Evolutionary conservation across 2,113 vertebrate species (phyloP).

Genomic region (Chaetodon trifascialis): DNA sequence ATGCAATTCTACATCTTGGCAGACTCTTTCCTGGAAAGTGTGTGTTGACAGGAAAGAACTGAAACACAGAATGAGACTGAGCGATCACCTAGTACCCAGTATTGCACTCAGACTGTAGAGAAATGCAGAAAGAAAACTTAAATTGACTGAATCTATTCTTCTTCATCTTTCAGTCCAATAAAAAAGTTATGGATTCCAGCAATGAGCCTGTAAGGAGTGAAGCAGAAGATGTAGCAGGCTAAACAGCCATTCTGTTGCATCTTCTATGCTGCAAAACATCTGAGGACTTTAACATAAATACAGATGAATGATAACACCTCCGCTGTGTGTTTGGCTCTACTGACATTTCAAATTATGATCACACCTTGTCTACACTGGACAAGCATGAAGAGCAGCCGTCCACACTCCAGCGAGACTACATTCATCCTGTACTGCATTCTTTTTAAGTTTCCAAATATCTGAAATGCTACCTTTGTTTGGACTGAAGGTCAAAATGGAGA

Average conservation of each 20-base stretch:
- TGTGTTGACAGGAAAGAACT: slow-evolving; percentile 1
- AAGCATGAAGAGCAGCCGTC: too few relatives aligned
- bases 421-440: too few relatives aligned
- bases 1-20: background rate
- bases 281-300: background rate
- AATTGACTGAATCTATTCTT: background rate
- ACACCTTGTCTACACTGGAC: background rate
- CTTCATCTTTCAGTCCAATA: background rate
- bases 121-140: background rate
- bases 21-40: background rate
- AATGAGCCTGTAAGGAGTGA: background rate
- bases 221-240: background rate
- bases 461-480: too few relatives aligned
- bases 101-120: background rate
- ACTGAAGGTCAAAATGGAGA: too few relatives aligned
- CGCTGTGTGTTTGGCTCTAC: background rate
- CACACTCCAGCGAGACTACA: too few relatives aligned
- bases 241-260: background rate
- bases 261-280: background rate
- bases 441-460: too few relatives aligned
- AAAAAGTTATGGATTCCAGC: background rate
- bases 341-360: background rate
- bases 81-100: background rate
- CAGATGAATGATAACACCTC: background rate
- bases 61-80: background rate